Percentiles rank a stretch among this genome's conserved stretches.
phyloP scores from a whole-genome alignment of 2,797 vertebrate genomes.

The Fringilla coelebs region DNA sequence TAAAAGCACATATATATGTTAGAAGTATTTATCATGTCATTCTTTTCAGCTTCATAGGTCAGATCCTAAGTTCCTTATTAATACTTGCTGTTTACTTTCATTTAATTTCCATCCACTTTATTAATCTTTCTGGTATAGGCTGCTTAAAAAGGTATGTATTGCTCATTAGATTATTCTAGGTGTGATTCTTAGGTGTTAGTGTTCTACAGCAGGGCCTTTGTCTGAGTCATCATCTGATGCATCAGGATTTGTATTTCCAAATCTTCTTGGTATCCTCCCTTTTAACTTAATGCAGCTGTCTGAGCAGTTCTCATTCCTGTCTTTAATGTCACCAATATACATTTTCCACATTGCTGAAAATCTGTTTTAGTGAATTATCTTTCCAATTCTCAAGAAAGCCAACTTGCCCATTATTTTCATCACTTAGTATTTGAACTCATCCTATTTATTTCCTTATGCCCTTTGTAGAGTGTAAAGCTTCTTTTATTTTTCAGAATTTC shows the following conservation, averaged over 20 bases:
- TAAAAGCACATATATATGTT: neutral
- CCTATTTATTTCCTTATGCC: neutral
- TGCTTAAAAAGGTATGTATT: neutral
- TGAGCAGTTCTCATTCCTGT: neutral
- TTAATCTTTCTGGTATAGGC: neutral
- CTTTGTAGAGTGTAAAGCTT: neutral
- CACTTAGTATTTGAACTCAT: neutral
- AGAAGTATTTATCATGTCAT: neutral
- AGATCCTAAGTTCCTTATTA: neutral
- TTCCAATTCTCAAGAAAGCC: neutral
- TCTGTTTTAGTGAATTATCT: neutral
- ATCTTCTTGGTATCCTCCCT: neutral
- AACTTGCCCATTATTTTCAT: neutral
- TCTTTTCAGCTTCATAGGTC: neutral
- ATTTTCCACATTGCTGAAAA: slow-evolving; percentile 3
- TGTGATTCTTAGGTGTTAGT: neutral
- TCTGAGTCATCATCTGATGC: neutral
- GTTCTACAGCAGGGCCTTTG: neutral
- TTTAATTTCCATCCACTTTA: neutral
- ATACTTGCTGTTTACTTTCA: neutral
- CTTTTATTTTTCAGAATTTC: neutral
- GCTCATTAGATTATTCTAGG: neutral
- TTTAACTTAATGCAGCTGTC: neutral
- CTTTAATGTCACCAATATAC: neutral
- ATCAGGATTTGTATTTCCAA: neutral